A percentile compares a stretch with the other conserved stretches of the same genome.
phyloP scores from a whole-genome alignment of 2,888 invertebrate genomes.

The Acleris cristana region DNA sequence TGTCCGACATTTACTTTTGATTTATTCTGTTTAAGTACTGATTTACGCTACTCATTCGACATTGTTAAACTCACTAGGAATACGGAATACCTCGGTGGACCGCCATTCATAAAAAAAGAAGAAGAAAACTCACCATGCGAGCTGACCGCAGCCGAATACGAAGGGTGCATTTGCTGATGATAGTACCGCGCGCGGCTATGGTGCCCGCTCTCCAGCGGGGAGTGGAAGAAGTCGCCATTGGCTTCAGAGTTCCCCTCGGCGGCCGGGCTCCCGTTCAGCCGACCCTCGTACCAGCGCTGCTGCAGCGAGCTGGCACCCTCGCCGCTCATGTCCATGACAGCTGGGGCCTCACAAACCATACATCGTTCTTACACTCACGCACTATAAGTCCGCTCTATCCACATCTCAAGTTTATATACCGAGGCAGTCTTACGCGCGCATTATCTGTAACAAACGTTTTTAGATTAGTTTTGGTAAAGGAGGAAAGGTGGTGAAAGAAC shows the following conservation, averaged over 20 bases:
- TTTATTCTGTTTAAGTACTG: too few species aligned
- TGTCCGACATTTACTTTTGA: too few species aligned
- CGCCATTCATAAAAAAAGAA: too few species aligned
- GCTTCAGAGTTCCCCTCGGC: constrained; percentile 78
- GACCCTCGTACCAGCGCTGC: constrained; percentile 83
- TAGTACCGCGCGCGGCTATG: constrained; percentile 82
- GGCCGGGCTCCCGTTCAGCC: constrained; percentile 81
- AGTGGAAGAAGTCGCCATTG: constrained; percentile 84
- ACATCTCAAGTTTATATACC: constrained; percentile 61
- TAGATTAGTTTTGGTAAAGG: too few species aligned
- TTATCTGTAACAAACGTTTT: not conserved
- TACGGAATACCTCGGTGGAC: too few species aligned
- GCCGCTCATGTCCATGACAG: constrained; percentile 81
- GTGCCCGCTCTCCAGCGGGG: constrained; percentile 81
- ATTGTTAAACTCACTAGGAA: too few species aligned
- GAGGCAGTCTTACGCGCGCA: constrained; percentile 53
- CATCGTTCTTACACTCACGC: constrained; percentile 79
- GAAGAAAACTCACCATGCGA: constrained; percentile 73
- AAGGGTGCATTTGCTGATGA: constrained; percentile 84
- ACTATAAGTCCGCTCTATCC: constrained; percentile 77
- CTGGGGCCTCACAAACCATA: constrained; percentile 81
- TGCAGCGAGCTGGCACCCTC: constrained; percentile 76
- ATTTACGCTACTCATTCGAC: too few species aligned
- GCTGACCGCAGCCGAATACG: constrained; percentile 80
- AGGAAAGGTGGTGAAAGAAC: too few species aligned